Conservation (phyloP, 2,113 vertebrate genomes). For the Mormoops blainvillei region DNA sequence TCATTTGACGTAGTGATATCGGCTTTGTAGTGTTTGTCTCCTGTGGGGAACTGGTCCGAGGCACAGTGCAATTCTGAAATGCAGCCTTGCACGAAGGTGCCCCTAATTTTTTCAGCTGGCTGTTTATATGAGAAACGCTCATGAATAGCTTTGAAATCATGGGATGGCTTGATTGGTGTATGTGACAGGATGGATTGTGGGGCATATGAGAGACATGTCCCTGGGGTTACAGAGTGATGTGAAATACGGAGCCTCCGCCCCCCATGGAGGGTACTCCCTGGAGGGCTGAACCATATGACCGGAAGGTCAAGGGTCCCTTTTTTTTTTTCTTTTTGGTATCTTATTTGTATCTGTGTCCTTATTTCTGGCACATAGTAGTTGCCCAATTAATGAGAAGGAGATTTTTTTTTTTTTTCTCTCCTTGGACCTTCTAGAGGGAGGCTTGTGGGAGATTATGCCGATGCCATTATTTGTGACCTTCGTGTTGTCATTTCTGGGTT, state of each 20-base stretch:
- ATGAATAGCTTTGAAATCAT: background rate
- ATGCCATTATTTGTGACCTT: background rate
- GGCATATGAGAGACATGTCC: background rate
- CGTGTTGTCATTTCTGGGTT: background rate
- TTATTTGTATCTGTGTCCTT: background rate
- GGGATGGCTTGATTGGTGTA: background rate
- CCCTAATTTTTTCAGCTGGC: background rate
- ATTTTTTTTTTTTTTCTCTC: background rate
- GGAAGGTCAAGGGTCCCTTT: background rate
- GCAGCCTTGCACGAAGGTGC: background rate
- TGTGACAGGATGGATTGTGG: background rate
- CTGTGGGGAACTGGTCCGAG: background rate
- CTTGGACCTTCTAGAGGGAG: background rate
- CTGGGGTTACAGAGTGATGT: background rate
- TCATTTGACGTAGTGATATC: constrained; percentile 13
- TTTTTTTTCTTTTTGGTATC: background rate
- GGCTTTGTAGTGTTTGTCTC: background rate
- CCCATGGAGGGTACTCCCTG: background rate
- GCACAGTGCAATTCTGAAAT: background rate
- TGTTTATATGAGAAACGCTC: background rate
- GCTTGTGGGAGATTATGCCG: background rate
- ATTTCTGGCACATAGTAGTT: background rate
- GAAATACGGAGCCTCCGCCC: background rate
- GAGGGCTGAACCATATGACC: background rate
- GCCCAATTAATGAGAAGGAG: background rate